Base-by-base conservation (phyloP, 2,888 invertebrate genomes). In the Choristoneura rosaceana region DNA sequence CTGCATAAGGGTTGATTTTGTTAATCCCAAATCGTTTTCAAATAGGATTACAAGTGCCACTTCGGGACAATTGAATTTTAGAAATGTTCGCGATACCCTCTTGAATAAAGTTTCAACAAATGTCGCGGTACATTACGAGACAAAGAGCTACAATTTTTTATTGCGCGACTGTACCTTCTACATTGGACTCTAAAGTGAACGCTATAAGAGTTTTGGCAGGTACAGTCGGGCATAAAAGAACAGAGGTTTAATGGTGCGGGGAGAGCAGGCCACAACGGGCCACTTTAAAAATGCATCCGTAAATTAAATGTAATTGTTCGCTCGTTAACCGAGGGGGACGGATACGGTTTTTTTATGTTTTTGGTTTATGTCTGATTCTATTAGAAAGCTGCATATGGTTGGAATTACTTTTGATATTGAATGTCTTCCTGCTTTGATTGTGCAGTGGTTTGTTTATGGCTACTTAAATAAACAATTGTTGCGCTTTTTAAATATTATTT, bases 271-370 rank as follows among this genome's bases (percentile, higher is more conserved):
- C 90, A 89, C 89, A 90, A 89, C 90, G 91, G 89, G 82, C 82
- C 87, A 90, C 91, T 92, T 92, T 91, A 92, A 93, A 93, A 92
- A 91, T 90, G 87, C 89, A 88, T 91, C 86, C 82, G 87, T 90
- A 90, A 94, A 94, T 94, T 94, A 93, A 94, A 94, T 90, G 90
- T 93, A 93, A 94, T 94, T 94, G 94, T 94, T 93, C 91, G 90
- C 90, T 93, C 84, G 93, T 93, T 92, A 92, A 85, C 71, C 79
- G 81, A 82, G 87, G 87, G 64, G 88, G 84, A 84, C 78, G 81
- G 75, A 70, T 70, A 69, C 78, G 74, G 70, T 61, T 68, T 73
- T 73, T 76, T 75, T 75, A 75, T 76, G 69, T 60, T 62, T 70
- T 61, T 9, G 50, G 65, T 64, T 68, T 68, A 59, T 66, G 63